A percentile compares a stretch with the other conserved stretches of the same genome.
Evolutionary conservation across 2,113 vertebrate genomes (phyloP).

Genomic region (Triplophysa tibetana): DNA sequence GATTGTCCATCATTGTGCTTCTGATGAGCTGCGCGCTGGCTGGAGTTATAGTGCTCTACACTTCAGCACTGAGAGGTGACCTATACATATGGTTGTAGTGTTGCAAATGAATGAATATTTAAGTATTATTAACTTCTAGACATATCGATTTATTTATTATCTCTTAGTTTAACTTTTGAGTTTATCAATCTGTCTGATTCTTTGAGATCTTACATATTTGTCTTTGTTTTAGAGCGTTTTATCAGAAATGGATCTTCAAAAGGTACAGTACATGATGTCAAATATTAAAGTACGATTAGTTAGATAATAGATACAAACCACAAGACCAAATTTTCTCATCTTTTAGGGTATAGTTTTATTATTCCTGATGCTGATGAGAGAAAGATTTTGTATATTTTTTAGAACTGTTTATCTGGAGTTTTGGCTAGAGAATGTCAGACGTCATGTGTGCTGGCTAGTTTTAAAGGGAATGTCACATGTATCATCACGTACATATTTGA

Average conservation of each 20-base stretch:
- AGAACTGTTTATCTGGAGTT: not conserved
- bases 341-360: not conserved
- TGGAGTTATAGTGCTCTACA: constrained; percentile 84
- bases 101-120: no score
- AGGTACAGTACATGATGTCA: constrained; percentile 36
- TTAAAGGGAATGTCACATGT: constrained; percentile 17
- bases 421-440: not conserved
- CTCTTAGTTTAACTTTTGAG: not conserved
- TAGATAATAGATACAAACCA: not conserved
- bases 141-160: not conserved
- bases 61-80: constrained; percentile 80
- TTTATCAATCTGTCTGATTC: not conserved
- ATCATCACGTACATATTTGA: not conserved
- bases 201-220: not conserved
- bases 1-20: constrained; percentile 82
- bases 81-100: no score
- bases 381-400: no score
- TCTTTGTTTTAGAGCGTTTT: constrained; percentile 63
- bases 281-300: not conserved
- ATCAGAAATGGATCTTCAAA: constrained; percentile 60
- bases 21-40: constrained; percentile 84
- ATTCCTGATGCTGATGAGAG: no score
- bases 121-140: no score
- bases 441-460: not conserved
- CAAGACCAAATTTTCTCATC: not conserved